phyloP scores from a whole-genome alignment of 2,797 vertebrate genomes.

The Paguma larvata region DNA sequence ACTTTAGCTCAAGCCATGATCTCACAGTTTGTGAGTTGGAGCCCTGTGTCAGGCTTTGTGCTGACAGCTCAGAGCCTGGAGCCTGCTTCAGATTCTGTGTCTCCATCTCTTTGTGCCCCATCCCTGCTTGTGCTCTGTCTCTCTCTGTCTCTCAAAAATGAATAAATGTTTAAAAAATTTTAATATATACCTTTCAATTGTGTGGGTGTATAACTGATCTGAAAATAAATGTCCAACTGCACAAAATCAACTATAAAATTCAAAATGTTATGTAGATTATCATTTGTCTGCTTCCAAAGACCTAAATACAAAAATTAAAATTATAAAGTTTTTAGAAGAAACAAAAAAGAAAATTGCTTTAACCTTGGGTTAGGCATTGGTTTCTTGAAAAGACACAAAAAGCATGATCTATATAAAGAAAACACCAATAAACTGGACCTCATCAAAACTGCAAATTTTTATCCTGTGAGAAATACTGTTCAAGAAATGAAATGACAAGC shows the following conservation, averaged over 20 bases:
- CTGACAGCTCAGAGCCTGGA: no score
- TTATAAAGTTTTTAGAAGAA: neutral
- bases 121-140: no score
- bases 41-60: no score
- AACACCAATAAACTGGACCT: neutral
- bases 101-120: no score
- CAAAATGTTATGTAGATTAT: neutral
- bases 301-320: slow-evolving; percentile 30
- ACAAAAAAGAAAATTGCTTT: neutral
- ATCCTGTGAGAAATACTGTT: neutral
- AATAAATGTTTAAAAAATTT: no score
- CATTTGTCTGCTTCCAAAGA: neutral
- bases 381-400: slow-evolving; percentile 43
- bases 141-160: no score
- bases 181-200: neutral
- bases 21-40: no score
- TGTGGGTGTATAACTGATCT: slow-evolving; percentile 1
- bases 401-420: neutral
- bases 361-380: neutral
- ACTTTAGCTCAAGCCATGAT: no score
- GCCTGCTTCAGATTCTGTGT: no score
- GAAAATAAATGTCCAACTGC: neutral
- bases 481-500: neutral
- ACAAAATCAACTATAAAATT: slow-evolving; percentile 39
- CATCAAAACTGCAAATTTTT: neutral